Conservation (phyloP, 1,140 invertebrate genomes). For the Atopsyche davidsoni region DNA sequence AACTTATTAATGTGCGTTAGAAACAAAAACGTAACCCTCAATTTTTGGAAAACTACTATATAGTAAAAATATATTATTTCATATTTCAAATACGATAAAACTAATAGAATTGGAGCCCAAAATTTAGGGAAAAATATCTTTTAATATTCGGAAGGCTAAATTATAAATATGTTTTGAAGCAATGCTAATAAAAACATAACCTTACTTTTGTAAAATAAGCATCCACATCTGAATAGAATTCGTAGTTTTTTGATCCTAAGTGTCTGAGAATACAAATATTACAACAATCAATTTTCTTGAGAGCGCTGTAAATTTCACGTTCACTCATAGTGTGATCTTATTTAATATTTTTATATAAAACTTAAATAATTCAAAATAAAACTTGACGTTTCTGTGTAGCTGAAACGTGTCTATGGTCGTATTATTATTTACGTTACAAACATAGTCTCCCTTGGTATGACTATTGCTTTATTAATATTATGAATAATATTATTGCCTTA, state of each 20-base stretch:
- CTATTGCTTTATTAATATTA: no score
- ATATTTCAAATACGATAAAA: background rate
- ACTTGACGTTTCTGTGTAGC: no score
- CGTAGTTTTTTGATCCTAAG: constrained; percentile 11
- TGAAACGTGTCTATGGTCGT: no score
- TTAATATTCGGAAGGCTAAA: background rate
- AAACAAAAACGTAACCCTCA: background rate
- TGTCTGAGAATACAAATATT: constrained; percentile 11
- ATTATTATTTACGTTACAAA: no score
- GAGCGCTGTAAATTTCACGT: background rate
- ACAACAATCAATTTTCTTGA: constrained; percentile 10
- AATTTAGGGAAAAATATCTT: background rate
- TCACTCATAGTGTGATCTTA: no score
- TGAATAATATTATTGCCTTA: no score
- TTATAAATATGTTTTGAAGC: no score
- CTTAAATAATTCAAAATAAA: no score
- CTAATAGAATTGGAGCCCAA: background rate
- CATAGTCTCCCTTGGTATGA: no score
- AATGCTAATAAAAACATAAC: constrained; percentile 18
- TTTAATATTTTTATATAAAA: no score
- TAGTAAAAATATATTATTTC: background rate
- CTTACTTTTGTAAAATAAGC: constrained; percentile 13
- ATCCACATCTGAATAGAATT: constrained; percentile 8
- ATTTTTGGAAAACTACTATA: background rate
- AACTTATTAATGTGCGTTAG: background rate